Evolutionary conservation across 2,888 invertebrate genomes (phyloP).

Genomic region (Andrena hattorfiana): DNA sequence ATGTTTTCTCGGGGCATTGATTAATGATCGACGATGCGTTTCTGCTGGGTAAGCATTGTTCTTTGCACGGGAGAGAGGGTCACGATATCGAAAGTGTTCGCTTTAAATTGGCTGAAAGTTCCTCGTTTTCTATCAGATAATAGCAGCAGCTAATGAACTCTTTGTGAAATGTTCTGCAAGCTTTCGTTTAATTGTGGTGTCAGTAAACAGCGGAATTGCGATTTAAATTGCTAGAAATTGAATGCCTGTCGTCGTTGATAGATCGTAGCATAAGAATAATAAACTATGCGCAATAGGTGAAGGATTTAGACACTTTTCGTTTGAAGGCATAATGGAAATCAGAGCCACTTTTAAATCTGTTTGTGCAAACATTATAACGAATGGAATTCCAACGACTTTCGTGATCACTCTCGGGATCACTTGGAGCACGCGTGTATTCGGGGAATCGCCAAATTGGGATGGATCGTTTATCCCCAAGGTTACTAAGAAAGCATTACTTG

Average conservation of each 20-base stretch:
- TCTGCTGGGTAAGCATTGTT: slow-evolving; percentile 58
- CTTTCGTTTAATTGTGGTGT: slow-evolving; percentile 3
- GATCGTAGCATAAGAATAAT: too few relatives aligned
- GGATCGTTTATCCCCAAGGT: slow-evolving; percentile 68
- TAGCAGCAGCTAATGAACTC: not conserved
- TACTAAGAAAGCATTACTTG: slow-evolving; percentile 67
- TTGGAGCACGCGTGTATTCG: slow-evolving; percentile 36
- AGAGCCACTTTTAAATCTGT: not conserved
- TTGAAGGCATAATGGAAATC: not conserved
- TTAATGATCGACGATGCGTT: slow-evolving; percentile 65
- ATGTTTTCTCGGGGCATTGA: slow-evolving; percentile 60
- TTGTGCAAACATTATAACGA: not conserved
- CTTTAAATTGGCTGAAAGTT: slow-evolving; percentile 28
- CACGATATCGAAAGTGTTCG: slow-evolving; percentile 51
- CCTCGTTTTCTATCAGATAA: not conserved
- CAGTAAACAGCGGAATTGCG: not conserved
- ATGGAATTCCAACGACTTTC: slow-evolving; percentile 39
- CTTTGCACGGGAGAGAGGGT: slow-evolving; percentile 49
- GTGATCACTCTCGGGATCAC: slow-evolving; percentile 47
- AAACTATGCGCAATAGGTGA: not conserved
- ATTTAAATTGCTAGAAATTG: not conserved
- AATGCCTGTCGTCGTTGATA: not conserved
- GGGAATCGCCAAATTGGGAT: slow-evolving; percentile 74
- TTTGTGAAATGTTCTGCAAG: not conserved
- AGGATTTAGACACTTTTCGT: not conserved